Evolutionary conservation across 2,797 vertebrate species (phyloP), one percentile per base, ranked within the genome.

Genomic region (Paedocypris micromegethes): DNA sequence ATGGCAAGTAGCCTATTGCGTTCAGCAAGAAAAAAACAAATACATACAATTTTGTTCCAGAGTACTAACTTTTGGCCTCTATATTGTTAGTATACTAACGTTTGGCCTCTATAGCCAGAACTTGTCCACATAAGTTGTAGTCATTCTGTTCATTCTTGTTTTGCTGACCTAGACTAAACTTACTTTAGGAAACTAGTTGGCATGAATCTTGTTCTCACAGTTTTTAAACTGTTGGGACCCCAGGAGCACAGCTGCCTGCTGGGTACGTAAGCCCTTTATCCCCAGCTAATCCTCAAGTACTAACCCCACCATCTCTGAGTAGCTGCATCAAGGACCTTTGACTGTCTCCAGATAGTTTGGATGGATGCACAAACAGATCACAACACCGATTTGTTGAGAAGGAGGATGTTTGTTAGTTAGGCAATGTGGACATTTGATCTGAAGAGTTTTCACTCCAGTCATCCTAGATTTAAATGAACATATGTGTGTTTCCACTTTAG

Each of bases 201-300:
- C 70, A 51, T 53, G 59, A 64, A 72, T 7, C 61, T 58, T 55
- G 75, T 66, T 71, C 73, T 59, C 74, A 68, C 59, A 63, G 59
- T 66, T 64, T 69, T 61, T 53, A 42, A 38, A 45, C 46, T 46
- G 62, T 6, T 60, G 58, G 58, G 78, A 79, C 72, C 73, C 64
- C 53, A 65, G 66, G 69, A 77, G 68, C 80, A 77, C 88, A 89
- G 88, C 86, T 88, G 88, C 85, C 80, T 80, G 72, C 62, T 77
- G 81, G 74, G 79, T 81, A 85, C 23, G 23, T 49, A 58, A 79
- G 74, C 79, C 79, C 79, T 74, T 76, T 83, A 86, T 86, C 81
- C 81, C 75, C 23, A 66, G 49, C 74, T 86, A 87, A 88, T 89
- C 85, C 85, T 75, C 65, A 60, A 78, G 80, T 86, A 88, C 86